These are phyloP conservation scores for Lasioglossum pauxillum DNA, from an alignment of 2,888 invertebrate species.

Conservation along the genomic window DNA sequence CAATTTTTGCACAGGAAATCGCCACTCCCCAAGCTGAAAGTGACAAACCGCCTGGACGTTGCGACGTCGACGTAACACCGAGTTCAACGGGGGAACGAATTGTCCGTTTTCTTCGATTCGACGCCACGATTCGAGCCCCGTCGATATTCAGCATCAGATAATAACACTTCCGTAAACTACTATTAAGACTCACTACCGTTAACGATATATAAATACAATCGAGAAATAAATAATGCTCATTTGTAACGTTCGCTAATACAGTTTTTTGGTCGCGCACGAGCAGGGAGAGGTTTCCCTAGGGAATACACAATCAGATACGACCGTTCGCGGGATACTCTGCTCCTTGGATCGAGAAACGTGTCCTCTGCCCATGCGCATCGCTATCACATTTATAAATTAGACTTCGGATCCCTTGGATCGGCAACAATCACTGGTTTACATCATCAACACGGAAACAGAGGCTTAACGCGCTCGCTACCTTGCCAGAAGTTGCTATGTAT, in stretches of 20 bases:
- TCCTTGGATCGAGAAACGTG: neutral
- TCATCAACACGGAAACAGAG: slow-evolving; percentile 52
- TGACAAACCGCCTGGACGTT: slow-evolving; percentile 30
- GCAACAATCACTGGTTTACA: slow-evolving; percentile 53
- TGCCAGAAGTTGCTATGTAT: neutral
- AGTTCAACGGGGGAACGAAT: slow-evolving; percentile 25
- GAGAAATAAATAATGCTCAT: slow-evolving; percentile 73
- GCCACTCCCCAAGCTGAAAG: slow-evolving; percentile 41
- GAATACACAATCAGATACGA: neutral
- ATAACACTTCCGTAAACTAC: slow-evolving; percentile 65
- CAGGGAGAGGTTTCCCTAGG: slow-evolving; percentile 34
- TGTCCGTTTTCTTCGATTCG: neutral
- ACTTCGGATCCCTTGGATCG: slow-evolving; percentile 60
- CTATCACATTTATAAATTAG: slow-evolving; percentile 72
- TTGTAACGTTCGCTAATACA: slow-evolving; percentile 68
- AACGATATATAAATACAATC: slow-evolving; percentile 71
- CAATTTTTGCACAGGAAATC: slow-evolving; percentile 61
- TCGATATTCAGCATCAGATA: slow-evolving; percentile 65
- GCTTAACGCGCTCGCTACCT: slow-evolving; percentile 29
- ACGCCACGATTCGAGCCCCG: slow-evolving; percentile 22
- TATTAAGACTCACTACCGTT: slow-evolving; percentile 62
- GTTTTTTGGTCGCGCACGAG: slow-evolving; percentile 44
- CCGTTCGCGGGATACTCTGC: neutral
- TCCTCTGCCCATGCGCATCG: slow-evolving; percentile 55
- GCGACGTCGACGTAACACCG: slow-evolving; percentile 40